Percentiles rank a stretch among this genome's conserved stretches.
Conservation (phyloP, 2,797 vertebrate species). For the Xenopus petersii region DNA sequence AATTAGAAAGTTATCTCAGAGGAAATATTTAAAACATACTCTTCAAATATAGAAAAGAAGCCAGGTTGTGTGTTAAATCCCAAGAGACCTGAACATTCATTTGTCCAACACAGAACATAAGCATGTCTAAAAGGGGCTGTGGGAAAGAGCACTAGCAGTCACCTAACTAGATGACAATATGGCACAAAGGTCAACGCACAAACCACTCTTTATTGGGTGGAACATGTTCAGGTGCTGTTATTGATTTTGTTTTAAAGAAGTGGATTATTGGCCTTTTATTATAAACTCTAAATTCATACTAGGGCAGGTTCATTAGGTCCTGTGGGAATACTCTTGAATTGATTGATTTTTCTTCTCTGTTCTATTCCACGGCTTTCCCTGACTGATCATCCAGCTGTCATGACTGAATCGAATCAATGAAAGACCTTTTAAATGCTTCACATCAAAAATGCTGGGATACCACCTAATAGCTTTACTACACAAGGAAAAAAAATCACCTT, state of each 20-base stretch:
- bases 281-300: constrained; percentile 51
- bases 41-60: constrained; percentile 4
- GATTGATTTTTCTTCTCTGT: constrained; percentile 41
- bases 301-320: constrained; percentile 31
- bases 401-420: constrained; percentile 36
- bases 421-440: constrained; percentile 42
- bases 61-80: constrained; percentile 11
- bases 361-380: constrained; percentile 23
- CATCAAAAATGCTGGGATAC: constrained; percentile 26
- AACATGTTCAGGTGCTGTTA: constrained; percentile 47
- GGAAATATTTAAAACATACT: constrained; percentile 9
- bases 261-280: constrained; percentile 50
- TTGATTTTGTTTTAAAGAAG: constrained; percentile 44
- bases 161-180: constrained; percentile 50
- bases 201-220: constrained; percentile 47
- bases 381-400: constrained; percentile 11
- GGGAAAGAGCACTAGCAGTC: constrained; percentile 41
- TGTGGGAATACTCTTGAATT: constrained; percentile 36
- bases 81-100: constrained; percentile 10
- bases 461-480: constrained; percentile 29
- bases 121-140: not conserved
- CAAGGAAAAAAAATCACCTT: constrained; percentile 26
- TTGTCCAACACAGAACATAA: constrained; percentile 16
- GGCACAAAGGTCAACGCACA: constrained; percentile 41
- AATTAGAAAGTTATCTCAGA: not conserved